A percentile compares a stretch with the other conserved stretches of the same genome.
Conservation (phyloP, 2,888 invertebrate genomes). For the Gastrophysa polygoni region DNA sequence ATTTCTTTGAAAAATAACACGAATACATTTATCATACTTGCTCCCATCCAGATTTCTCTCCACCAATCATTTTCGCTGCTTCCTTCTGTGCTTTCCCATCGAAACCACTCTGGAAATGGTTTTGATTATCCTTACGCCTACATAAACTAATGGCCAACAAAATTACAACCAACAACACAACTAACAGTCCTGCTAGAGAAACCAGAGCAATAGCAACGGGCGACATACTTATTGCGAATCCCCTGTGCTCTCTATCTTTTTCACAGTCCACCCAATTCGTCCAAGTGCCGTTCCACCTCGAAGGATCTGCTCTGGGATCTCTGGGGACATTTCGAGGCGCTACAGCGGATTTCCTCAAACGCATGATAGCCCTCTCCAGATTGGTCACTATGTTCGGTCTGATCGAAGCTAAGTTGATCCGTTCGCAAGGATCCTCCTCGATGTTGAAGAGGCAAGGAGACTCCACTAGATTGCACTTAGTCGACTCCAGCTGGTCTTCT, state of each 20-base stretch:
- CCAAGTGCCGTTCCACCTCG: constrained; percentile 64
- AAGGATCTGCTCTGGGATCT: constrained; percentile 61
- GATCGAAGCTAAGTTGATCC: constrained; percentile 57
- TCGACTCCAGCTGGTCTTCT: constrained; percentile 43
- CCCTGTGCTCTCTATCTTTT: constrained; percentile 49
- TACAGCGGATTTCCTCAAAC: constrained; percentile 56
- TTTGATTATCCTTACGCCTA: background rate
- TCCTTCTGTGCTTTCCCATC: background rate
- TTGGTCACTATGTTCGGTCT: constrained; percentile 55
- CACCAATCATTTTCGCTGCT: background rate
- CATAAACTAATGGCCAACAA: background rate
- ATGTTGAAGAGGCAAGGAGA: constrained; percentile 62
- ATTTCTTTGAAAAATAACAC: background rate
- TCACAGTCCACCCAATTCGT: constrained; percentile 65
- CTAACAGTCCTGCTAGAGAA: constrained; percentile 2
- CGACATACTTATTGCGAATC: constrained; percentile 36
- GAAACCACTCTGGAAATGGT: background rate
- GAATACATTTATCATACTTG: background rate
- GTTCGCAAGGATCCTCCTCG: constrained; percentile 62
- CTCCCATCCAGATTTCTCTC: background rate
- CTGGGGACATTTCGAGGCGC: constrained; percentile 58
- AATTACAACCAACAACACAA: background rate
- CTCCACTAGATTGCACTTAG: constrained; percentile 49
- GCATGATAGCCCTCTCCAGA: constrained; percentile 58
- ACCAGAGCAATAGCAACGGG: constrained; percentile 51